Conservation (phyloP, 2,888 invertebrate species). For the Drosophila picticornis region DNA sequence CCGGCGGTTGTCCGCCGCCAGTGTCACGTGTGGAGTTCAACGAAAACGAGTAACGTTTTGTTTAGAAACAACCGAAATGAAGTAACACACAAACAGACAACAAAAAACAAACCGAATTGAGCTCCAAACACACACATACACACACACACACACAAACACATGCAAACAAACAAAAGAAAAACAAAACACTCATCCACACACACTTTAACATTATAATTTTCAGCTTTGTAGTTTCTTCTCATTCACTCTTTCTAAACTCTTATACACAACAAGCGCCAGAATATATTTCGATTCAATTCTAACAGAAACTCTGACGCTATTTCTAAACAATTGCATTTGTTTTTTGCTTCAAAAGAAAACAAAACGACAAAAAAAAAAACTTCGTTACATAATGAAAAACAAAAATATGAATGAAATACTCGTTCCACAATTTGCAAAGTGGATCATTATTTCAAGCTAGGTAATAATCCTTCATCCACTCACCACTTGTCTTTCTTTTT, state of each 20-base stretch:
- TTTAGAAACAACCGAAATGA: constrained; percentile 69
- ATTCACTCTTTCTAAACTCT: constrained; percentile 59
- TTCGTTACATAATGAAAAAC: constrained; percentile 53
- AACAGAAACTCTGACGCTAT: constrained; percentile 66
- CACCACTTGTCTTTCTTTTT: constrained; percentile 63
- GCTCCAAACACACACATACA: constrained; percentile 43
- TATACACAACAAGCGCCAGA: constrained; percentile 43
- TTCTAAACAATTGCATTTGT: constrained; percentile 77
- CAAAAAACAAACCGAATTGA: constrained; percentile 40
- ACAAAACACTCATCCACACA: constrained; percentile 42
- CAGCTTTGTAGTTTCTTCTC: constrained; percentile 76
- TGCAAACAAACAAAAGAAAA: constrained; percentile 27
- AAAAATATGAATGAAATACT: constrained; percentile 70
- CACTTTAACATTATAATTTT: constrained; percentile 53
- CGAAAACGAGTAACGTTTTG: constrained; percentile 82
- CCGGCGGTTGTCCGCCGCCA: constrained; percentile 74
- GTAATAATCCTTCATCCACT: constrained; percentile 50
- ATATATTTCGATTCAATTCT: constrained; percentile 32
- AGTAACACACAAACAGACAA: constrained; percentile 43
- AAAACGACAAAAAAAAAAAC: constrained; percentile 48
- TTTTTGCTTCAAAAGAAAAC: constrained; percentile 66
- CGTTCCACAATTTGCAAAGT: constrained; percentile 57
- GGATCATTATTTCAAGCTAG: constrained; percentile 58
- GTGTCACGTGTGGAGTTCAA: constrained; percentile 83
- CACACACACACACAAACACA: not conserved